Evolutionary conservation across 2,797 vertebrate species (phyloP).

Genomic region (Taeniopygia guttata): DNA sequence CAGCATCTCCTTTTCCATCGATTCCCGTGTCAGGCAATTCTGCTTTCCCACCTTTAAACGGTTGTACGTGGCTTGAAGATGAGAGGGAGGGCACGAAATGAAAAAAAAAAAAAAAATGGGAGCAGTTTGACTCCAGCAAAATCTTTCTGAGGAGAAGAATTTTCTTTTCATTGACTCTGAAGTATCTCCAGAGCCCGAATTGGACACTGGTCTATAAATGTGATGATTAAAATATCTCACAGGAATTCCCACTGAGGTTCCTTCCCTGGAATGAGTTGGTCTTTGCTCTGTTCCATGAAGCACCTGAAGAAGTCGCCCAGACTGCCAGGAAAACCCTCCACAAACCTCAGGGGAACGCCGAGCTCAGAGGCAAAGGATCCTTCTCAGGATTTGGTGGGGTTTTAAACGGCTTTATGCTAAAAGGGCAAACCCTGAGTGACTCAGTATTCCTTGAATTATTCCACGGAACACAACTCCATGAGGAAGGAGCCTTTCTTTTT

Average conservation of each 20-base stretch:
- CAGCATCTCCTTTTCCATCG: background rate
- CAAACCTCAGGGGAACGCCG: rapidly evolving
- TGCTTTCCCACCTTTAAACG: background rate
- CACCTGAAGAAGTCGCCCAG: background rate
- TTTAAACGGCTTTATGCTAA: background rate
- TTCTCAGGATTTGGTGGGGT: rapidly evolving
- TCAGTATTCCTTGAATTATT: background rate
- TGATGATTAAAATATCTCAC: background rate
- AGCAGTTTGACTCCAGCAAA: background rate
- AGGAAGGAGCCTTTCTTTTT: background rate
- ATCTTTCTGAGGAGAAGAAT: background rate
- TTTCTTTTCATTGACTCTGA: background rate
- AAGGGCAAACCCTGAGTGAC: background rate
- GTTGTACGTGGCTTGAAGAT: background rate
- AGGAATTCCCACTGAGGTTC: background rate
- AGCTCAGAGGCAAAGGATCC: background rate
- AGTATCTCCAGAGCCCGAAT: background rate
- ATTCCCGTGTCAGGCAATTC: background rate
- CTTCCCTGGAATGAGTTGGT: background rate
- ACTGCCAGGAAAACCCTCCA: background rate
- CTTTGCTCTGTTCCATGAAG: background rate
- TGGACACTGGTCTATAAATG: background rate
- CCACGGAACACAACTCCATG: background rate
- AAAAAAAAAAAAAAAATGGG: rapidly evolving
- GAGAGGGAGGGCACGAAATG: background rate